Base-by-base conservation (phyloP, 2,797 vertebrate genomes). In the Meriones psammophilus region DNA sequence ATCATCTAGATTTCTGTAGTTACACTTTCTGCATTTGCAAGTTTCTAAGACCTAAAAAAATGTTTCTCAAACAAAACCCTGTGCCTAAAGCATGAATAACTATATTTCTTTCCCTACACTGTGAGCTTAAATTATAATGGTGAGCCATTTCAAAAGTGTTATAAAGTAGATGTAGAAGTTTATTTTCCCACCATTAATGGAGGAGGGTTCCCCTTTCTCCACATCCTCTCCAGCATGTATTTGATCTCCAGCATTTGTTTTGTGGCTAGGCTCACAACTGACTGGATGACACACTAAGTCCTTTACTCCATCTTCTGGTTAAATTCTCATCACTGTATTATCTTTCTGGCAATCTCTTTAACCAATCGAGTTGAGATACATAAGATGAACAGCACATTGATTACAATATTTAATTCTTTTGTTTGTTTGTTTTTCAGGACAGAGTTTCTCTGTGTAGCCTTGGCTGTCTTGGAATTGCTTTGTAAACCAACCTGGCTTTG, bases 321-420 rank as follows among this genome's bases (percentile, higher is more conserved):
- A 58, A 66, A 94, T 69, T 36, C 46, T 68, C 46, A 50, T 50
- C 30, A 64, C 46, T 56, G n/a, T 42, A 46, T 39, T 28, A 54
- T 7, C 33, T 50, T 5, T 22, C 15, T 88, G 54, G 22, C 15
- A 66, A 58, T 60, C 36, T 1, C n/a, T 89, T 66, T 9, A 68
- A 9, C 30, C 14, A 68, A 18, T 8, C 58, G n/a, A 74, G 68
- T 39, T 54, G 42, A 50, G 50, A 33, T 13, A 74, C 13, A n/a
- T 66, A 33, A 76, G 39, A n/a, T 83, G 17, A 87, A 79, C 26
- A 54, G 46, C 26, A 56, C 46, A 78, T 20, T 78, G 54, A 76
- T 80, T 33, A 86, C n/a, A 0, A 54, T 36, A 46, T 91, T 89
- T 81, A 94, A 86, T 50, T 8, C 85, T 95, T 50, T 50, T 50